Evolutionary conservation across 2,888 invertebrate species (phyloP).

Genomic region (Dolichomitus sp.): DNA sequence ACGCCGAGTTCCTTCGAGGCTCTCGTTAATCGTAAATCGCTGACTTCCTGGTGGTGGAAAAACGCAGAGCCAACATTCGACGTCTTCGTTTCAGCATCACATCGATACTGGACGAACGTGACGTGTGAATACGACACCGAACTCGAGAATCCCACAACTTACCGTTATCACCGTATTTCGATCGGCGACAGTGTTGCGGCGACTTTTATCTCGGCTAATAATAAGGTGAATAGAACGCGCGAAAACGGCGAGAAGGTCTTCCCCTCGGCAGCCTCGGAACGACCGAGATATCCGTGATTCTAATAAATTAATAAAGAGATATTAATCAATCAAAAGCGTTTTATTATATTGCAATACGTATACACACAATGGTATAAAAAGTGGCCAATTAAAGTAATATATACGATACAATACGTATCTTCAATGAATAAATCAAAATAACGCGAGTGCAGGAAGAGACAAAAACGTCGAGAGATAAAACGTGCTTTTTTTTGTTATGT

Average conservation of each 20-base stretch:
- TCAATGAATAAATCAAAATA: slow-evolving; percentile 50
- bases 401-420: slow-evolving; percentile 50
- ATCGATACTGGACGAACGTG: not conserved
- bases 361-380: slow-evolving; percentile 28
- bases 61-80: not conserved
- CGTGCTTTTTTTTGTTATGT: not conserved
- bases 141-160: not conserved
- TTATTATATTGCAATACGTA: slow-evolving; percentile 25
- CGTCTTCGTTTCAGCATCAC: not conserved
- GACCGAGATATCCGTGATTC: slow-evolving; percentile 48
- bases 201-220: not conserved
- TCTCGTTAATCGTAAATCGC: slow-evolving; percentile 58
- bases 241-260: slow-evolving; percentile 54
- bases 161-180: slow-evolving; percentile 7
- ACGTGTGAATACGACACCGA: slow-evolving; percentile 2
- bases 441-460: slow-evolving; percentile 7
- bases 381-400: slow-evolving; percentile 56
- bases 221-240: slow-evolving; percentile 22
- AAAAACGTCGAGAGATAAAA: not conserved
- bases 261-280: slow-evolving; percentile 50
- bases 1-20: slow-evolving; percentile 24
- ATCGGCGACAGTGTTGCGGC: not conserved
- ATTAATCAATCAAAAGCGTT: not conserved
- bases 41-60: slow-evolving; percentile 59
- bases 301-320: slow-evolving; percentile 11